phyloP scores from a whole-genome alignment of 2,888 invertebrate species.

The Coelopa pilipes region DNA sequence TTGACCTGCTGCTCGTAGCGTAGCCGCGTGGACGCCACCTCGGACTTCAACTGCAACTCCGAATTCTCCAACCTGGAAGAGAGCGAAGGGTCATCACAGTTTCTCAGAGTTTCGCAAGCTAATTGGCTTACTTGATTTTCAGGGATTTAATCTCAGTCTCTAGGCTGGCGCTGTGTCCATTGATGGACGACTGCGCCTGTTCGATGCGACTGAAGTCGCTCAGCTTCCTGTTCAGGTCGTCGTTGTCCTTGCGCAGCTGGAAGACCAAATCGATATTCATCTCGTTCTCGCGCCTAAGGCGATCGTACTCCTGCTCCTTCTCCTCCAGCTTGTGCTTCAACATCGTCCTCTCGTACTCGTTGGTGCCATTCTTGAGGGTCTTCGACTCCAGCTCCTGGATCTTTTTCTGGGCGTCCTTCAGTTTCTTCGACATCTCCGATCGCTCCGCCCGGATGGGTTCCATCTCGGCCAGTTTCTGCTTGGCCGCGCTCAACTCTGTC shows the following conservation, averaged over 20 bases:
- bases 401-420: slow-evolving; percentile 60
- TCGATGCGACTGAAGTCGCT: slow-evolving; percentile 87
- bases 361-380: slow-evolving; percentile 52
- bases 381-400: slow-evolving; percentile 61
- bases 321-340: slow-evolving; percentile 79
- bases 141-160: slow-evolving; percentile 81
- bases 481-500: slow-evolving; percentile 62
- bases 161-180: slow-evolving; percentile 78
- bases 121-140: slow-evolving; percentile 70
- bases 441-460: slow-evolving; percentile 61
- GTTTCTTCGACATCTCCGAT: slow-evolving; percentile 57
- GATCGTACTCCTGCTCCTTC: slow-evolving; percentile 78
- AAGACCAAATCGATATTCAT: slow-evolving; percentile 78
- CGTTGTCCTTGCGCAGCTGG: slow-evolving; percentile 79
- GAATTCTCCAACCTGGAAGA: slow-evolving; percentile 70
- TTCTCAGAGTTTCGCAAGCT: neutral
- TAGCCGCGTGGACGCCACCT: slow-evolving; percentile 82
- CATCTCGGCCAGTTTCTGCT: slow-evolving; percentile 57
- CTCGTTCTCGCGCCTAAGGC: slow-evolving; percentile 75
- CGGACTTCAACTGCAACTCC: slow-evolving; percentile 80
- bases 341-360: slow-evolving; percentile 75
- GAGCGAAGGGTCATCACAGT: neutral
- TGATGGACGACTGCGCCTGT: slow-evolving; percentile 82
- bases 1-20: slow-evolving; percentile 87
- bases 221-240: slow-evolving; percentile 81